Percentiles rank a stretch among this genome's conserved stretches.
phyloP scores from a whole-genome alignment of 2,797 vertebrate genomes.

The Poecilia velifera region DNA sequence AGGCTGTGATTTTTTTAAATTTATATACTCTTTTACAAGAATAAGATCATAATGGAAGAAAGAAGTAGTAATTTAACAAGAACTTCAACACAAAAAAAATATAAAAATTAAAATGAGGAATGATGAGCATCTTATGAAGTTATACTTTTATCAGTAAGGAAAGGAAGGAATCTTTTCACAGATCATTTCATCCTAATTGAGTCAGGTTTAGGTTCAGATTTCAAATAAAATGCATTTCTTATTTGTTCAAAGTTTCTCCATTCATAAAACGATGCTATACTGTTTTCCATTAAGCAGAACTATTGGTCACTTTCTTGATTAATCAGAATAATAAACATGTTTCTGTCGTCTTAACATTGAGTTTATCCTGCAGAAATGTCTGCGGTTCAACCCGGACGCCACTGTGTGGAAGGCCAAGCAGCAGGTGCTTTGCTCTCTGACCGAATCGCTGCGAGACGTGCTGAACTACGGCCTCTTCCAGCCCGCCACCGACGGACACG shows the following conservation, averaged over 20 bases:
- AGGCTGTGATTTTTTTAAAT: no score
- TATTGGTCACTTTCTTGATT: background rate
- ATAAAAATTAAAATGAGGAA: no score
- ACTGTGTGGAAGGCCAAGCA: constrained; percentile 96
- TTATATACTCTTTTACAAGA: no score
- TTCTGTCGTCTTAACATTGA: background rate
- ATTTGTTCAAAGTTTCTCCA: background rate
- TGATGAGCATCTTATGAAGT: no score
- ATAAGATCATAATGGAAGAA: no score
- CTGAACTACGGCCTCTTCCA: constrained; percentile 96
- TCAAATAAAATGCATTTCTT: background rate
- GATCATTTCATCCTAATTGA: constrained; percentile 25
- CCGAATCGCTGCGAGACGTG: constrained; percentile 91
- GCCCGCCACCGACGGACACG: constrained; percentile 91
- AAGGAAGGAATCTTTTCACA: background rate
- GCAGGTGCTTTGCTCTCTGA: constrained; percentile 93
- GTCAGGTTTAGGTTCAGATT: background rate
- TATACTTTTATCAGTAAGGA: no score
- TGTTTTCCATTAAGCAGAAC: background rate
- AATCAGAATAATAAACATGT: background rate
- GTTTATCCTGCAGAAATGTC: constrained; percentile 85
- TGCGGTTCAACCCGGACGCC: constrained; percentile 92
- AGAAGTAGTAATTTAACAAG: background rate
- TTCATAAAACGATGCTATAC: background rate
- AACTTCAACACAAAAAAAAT: background rate